Conservation (phyloP, 1,140 invertebrate species). For the Trachymyrmex septentrionalis region DNA sequence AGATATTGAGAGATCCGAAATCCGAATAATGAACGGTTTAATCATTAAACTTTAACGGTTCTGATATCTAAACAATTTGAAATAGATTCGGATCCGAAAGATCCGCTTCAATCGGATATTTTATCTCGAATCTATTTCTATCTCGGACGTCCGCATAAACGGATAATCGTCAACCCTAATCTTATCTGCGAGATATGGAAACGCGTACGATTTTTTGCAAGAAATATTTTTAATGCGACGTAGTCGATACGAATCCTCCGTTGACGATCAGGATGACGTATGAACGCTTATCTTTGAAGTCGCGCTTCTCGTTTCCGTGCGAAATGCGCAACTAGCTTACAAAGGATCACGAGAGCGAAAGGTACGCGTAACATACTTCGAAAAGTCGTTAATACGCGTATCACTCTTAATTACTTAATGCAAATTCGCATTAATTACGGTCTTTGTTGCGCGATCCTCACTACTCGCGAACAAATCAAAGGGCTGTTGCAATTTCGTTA, state of each 20-base stretch:
- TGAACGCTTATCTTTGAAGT: conserved; percentile 35
- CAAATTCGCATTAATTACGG: conserved; percentile 38
- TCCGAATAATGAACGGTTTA: no score
- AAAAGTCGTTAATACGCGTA: conserved; percentile 9
- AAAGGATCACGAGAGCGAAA: background rate
- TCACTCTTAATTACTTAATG: conserved; percentile 33
- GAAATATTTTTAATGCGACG: no score
- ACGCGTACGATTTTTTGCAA: background rate
- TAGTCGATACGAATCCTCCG: background rate
- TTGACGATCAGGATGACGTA: background rate
- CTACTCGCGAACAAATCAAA: background rate
- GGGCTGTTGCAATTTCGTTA: conserved; percentile 26
- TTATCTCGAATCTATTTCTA: no score
- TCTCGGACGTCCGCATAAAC: no score
- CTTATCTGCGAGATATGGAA: background rate
- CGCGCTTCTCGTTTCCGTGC: conserved; percentile 1
- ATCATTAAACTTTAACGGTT: no score
- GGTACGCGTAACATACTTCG: background rate
- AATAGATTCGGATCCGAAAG: no score
- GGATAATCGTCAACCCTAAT: no score
- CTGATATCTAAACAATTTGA: no score
- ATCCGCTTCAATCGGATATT: no score
- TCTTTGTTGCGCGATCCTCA: conserved; percentile 36
- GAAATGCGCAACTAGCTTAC: background rate
- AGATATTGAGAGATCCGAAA: no score